Percentiles rank a stretch among this genome's conserved stretches.
Evolutionary conservation across 1,140 invertebrate genomes (phyloP).

Genomic region (Nephila pilipes): DNA sequence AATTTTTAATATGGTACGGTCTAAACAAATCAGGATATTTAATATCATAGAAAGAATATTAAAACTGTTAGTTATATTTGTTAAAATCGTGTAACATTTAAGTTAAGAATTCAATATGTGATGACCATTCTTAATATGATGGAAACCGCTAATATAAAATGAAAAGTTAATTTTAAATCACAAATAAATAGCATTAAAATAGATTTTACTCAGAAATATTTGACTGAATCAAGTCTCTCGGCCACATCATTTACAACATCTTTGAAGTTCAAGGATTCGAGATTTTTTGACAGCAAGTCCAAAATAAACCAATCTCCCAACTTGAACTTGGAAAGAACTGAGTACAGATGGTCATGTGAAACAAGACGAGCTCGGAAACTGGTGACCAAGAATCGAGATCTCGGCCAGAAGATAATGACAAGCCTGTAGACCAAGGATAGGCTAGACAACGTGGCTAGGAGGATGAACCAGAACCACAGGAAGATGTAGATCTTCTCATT

Average conservation of each 20-base stretch:
- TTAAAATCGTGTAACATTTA: too few relatives aligned
- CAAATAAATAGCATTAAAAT: too few relatives aligned
- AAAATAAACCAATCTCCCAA: constrained; percentile 92
- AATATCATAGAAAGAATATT: too few relatives aligned
- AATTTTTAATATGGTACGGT: too few relatives aligned
- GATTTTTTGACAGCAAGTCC: constrained; percentile 91
- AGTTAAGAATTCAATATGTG: too few relatives aligned
- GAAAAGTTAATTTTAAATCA: too few relatives aligned
- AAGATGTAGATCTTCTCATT: constrained; percentile 91
- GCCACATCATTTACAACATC: constrained; percentile 77
- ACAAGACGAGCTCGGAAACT: constrained; percentile 74
- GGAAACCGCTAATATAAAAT: too few relatives aligned
- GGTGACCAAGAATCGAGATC: constrained; percentile 68
- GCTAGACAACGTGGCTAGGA: constrained; percentile 85
- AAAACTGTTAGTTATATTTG: too few relatives aligned
- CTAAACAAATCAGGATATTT: too few relatives aligned
- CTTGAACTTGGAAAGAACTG: constrained; percentile 81
- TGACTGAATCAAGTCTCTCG: constrained; percentile 35
- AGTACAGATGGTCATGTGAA: constrained; percentile 57
- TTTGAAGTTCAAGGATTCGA: constrained; percentile 83
- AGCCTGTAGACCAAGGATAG: constrained; percentile 89
- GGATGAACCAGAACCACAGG: constrained; percentile 84
- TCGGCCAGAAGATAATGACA: constrained; percentile 86
- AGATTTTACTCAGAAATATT: too few relatives aligned
- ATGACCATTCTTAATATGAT: too few relatives aligned